Percentiles rank a stretch among this genome's conserved stretches.
These are phyloP conservation scores for Sebastes paucispinis DNA, from an alignment of 2,797 vertebrate species.

Conservation along the genomic window DNA sequence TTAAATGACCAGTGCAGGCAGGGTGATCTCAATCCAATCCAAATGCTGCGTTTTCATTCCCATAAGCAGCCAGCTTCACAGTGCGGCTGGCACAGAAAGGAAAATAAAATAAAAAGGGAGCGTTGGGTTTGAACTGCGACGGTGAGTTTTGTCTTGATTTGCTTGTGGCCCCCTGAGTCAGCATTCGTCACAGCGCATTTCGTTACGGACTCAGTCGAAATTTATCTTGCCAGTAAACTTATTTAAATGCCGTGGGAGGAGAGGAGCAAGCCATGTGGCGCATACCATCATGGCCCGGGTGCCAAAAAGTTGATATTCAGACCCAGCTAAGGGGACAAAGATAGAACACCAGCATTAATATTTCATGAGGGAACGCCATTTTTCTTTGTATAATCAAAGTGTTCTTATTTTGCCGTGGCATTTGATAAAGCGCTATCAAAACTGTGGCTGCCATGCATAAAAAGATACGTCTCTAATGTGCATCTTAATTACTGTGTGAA, in stretches of 20 bases:
- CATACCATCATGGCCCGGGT: conserved; percentile 31
- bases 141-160: conserved; percentile 58
- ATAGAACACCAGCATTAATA: conserved; percentile 62
- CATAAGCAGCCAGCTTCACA: conserved; percentile 13
- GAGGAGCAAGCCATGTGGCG: conserved; percentile 29
- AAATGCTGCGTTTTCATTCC: conserved; percentile 12
- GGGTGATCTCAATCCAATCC: conserved; percentile 49
- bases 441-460: conserved; percentile 29
- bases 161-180: conserved; percentile 64
- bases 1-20: conserved; percentile 25
- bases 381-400: conserved; percentile 56
- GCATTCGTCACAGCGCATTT: conserved; percentile 62
- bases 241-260: conserved; percentile 64
- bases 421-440: conserved; percentile 50
- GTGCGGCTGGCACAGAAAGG: conserved; percentile 2
- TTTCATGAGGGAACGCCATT: conserved; percentile 57
- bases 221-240: conserved; percentile 66
- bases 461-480: conserved; percentile 12
- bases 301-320: conserved; percentile 65
- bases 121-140: conserved; percentile 33
- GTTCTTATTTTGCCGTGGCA: conserved; percentile 43
- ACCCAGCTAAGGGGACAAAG: conserved; percentile 52
- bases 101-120: conserved; percentile 39
- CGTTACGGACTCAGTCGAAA: conserved; percentile 42
- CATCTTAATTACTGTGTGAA: conserved; percentile 47